Conservation (phyloP, 2,113 vertebrate genomes). For the Nymphicus hollandicus region DNA sequence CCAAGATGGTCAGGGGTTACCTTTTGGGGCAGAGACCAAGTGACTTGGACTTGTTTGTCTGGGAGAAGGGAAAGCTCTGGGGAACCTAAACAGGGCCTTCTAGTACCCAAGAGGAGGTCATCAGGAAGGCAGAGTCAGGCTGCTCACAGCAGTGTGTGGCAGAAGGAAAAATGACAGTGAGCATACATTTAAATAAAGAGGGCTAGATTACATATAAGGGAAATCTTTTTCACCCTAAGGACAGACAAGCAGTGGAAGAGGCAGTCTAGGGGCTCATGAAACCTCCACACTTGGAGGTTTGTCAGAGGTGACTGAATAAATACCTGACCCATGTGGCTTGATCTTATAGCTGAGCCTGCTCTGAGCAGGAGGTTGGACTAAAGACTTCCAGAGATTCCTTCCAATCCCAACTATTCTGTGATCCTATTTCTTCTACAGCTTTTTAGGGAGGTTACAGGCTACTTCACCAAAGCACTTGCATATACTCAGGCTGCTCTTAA, state of each 20-base stretch:
- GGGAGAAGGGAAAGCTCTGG: background rate
- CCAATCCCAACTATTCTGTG: background rate
- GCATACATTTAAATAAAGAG: background rate
- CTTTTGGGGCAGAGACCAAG: accelerated
- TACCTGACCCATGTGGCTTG: background rate
- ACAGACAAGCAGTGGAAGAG: background rate
- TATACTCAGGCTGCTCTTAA: background rate
- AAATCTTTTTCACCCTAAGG: background rate
- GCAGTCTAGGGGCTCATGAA: background rate
- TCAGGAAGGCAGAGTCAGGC: background rate
- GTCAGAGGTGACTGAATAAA: background rate
- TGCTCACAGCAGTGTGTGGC: background rate
- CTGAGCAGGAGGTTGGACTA: background rate
- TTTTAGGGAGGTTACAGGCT: background rate
- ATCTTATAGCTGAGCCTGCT: background rate
- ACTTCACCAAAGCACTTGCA: background rate
- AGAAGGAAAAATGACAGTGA: background rate
- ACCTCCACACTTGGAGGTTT: background rate
- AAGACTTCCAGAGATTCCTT: background rate
- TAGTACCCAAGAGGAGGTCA: background rate
- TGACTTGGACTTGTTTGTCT: background rate
- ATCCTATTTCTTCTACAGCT: background rate
- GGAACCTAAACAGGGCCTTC: background rate
- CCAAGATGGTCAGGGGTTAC: background rate
- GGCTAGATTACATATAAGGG: background rate